Conservation (phyloP, 2,888 invertebrate species). For the Catocala fraxini region DNA sequence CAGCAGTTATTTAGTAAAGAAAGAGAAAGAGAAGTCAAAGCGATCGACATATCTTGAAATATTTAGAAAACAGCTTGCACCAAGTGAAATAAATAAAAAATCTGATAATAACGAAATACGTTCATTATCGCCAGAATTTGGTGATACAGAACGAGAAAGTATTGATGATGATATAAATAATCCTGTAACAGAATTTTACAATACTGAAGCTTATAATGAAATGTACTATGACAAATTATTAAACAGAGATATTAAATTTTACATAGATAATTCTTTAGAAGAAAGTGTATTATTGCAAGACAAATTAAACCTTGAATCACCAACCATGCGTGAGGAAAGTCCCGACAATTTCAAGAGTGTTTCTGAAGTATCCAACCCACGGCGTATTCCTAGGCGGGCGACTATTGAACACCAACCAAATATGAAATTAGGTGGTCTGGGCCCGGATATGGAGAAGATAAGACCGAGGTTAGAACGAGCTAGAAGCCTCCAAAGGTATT, state of each 20-base stretch:
- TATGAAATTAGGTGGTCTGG: constrained; percentile 77
- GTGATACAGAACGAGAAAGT: constrained; percentile 80
- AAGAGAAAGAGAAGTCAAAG: constrained; percentile 58
- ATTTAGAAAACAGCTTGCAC: constrained; percentile 75
- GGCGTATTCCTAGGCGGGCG: constrained; percentile 60
- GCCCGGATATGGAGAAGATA: constrained; percentile 78
- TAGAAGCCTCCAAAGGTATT: constrained; percentile 81
- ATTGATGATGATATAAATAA: constrained; percentile 64
- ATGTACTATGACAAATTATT: constrained; percentile 78
- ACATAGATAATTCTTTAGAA: constrained; percentile 67
- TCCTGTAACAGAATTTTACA: constrained; percentile 66
- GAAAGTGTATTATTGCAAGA: constrained; percentile 59
- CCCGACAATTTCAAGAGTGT: constrained; percentile 69
- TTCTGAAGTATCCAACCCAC: constrained; percentile 73
- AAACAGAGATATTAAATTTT: constrained; percentile 61
- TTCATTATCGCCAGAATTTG: constrained; percentile 78
- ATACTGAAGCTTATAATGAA: constrained; percentile 81
- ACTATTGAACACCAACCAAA: constrained; percentile 65
- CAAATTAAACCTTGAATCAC: constrained; percentile 53
- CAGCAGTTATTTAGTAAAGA: constrained; percentile 73
- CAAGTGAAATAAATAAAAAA: constrained; percentile 42
- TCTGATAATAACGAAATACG: constrained; percentile 66
- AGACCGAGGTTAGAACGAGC: constrained; percentile 81
- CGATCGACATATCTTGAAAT: constrained; percentile 73
- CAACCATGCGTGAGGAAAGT: constrained; percentile 54